Conservation (phyloP, 2,888 invertebrate species). For the Eledone cirrhosa region DNA sequence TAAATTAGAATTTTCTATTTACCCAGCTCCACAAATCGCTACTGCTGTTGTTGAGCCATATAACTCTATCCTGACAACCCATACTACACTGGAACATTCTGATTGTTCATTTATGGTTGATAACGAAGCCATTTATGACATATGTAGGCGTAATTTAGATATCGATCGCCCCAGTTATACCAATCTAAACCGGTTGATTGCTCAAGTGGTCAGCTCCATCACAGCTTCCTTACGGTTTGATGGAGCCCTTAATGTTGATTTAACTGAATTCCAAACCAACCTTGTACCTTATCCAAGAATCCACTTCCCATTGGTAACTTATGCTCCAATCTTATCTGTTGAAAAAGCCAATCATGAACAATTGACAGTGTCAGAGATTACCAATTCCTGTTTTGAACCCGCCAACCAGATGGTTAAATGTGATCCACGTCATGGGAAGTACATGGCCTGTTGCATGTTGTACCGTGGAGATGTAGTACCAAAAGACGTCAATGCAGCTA, state of each 20-base stretch:
- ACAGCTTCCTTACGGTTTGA: slow-evolving; percentile 68
- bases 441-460: slow-evolving; percentile 69
- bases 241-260: slow-evolving; percentile 70
- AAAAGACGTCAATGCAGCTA: slow-evolving; percentile 63
- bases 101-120: slow-evolving; percentile 97
- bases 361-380: slow-evolving; percentile 57
- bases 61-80: slow-evolving; percentile 95
- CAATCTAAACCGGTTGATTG: slow-evolving; percentile 89
- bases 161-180: slow-evolving; percentile 86
- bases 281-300: slow-evolving; percentile 71
- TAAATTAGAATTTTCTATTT: slow-evolving; percentile 86
- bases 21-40: slow-evolving; percentile 88
- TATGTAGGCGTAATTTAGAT: slow-evolving; percentile 81
- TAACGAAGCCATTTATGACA: slow-evolving; percentile 90
- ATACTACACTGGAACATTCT: slow-evolving; percentile 91
- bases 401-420: slow-evolving; percentile 66
- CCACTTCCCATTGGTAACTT: slow-evolving; percentile 85
- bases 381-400: slow-evolving; percentile 62
- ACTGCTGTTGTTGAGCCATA: slow-evolving; percentile 95
- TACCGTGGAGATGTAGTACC: slow-evolving; percentile 65
- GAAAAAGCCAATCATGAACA: slow-evolving; percentile 96
- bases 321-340: slow-evolving; percentile 91
- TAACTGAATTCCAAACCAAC: slow-evolving; percentile 70
- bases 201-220: slow-evolving; percentile 76
- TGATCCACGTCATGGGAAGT: slow-evolving; percentile 66